Evolutionary conservation across 2,888 invertebrate species (phyloP), one percentile per base, ranked within the genome.

Genomic region (Pollenia labialis): DNA sequence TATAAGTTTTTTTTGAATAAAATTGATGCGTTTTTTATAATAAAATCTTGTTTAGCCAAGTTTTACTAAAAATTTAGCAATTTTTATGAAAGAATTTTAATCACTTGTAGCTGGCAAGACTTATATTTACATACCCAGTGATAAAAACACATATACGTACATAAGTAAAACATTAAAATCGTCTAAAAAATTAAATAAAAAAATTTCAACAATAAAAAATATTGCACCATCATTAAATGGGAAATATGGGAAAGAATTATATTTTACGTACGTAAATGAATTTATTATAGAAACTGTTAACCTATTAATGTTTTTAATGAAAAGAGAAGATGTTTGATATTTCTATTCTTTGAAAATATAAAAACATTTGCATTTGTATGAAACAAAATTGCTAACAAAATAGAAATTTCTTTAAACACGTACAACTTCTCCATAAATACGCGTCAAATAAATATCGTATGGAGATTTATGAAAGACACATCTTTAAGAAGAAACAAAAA

Each of bases 381-480:
- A 60, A 60, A 32, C 11, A 75, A 50, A 42, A 14, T 75, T 44
- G 9, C 44, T 44, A 64, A 42, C 8, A 42, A 32, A 50, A 42
- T 16, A 62, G 62, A 12, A 18, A 75, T 62, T 50, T 62, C 50
- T 79, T 23, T 4, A 69, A 48, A 18, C 48, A 69, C 50, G 58
- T 16, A 58, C 2, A 42, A 44, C 60, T 32, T 9, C 4, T 18
- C 10, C 50, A 16, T 9, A 44, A 16, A 50, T 18, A 44, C 46
- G 40, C 16, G 46, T 46, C 66, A 77, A 77, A 56, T 71, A 56
- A 44, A 44, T 76, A 44, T 52, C 60, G 14, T 42, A 32, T 62
- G 52, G 18, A 62, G 71, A 69, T 60, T 58, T 74, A 60, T 44
- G 11, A 52, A 58, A 72, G 52, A 64, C 71, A 60, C 9, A 68